Percentiles rank a stretch among this genome's conserved stretches.
These are phyloP conservation scores for Andrena camellia DNA, from an alignment of 2,888 invertebrate species.

Conservation along the genomic window DNA sequence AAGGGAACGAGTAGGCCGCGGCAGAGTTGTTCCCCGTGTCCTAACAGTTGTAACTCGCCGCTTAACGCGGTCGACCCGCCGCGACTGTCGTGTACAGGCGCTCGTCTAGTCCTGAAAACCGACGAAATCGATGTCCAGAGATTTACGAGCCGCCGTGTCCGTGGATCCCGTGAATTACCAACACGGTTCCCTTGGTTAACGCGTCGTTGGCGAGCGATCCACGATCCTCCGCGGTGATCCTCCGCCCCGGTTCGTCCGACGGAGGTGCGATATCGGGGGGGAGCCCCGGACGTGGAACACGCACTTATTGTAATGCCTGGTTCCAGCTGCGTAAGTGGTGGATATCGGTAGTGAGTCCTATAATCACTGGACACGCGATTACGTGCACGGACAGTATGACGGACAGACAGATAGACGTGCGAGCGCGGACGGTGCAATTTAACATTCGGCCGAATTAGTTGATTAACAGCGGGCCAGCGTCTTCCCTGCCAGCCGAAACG, in stretches of 20 bases:
- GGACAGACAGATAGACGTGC: conserved; percentile 67
- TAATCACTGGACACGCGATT: conserved; percentile 79
- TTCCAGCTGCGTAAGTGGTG: conserved; percentile 69
- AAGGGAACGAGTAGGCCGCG: conserved; percentile 46
- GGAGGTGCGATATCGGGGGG: conserved; percentile 46
- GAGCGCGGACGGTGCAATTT: conserved; percentile 70
- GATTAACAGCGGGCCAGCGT: conserved; percentile 67
- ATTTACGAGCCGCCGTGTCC: conserved; percentile 63
- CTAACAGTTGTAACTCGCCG: conserved; percentile 74
- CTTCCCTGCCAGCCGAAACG: conserved; percentile 8
- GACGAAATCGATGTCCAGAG: conserved; percentile 70
- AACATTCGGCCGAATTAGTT: conserved; percentile 77
- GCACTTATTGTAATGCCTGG: conserved; percentile 74
- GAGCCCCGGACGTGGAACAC: conserved; percentile 51
- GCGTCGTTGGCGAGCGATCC: neutral
- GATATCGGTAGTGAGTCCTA: conserved; percentile 74
- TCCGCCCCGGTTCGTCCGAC: neutral
- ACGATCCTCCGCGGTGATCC: neutral
- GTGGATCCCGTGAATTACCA: conserved; percentile 56
- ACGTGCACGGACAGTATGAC: conserved; percentile 71
- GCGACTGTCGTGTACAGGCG: conserved; percentile 63
- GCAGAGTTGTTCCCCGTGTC: conserved; percentile 66
- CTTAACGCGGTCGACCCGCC: conserved; percentile 65
- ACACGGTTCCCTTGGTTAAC: conserved; percentile 5
- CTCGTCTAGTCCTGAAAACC: conserved; percentile 70